phyloP scores from a whole-genome alignment of 1,140 invertebrate genomes.

The Ridgeia piscesae region DNA sequence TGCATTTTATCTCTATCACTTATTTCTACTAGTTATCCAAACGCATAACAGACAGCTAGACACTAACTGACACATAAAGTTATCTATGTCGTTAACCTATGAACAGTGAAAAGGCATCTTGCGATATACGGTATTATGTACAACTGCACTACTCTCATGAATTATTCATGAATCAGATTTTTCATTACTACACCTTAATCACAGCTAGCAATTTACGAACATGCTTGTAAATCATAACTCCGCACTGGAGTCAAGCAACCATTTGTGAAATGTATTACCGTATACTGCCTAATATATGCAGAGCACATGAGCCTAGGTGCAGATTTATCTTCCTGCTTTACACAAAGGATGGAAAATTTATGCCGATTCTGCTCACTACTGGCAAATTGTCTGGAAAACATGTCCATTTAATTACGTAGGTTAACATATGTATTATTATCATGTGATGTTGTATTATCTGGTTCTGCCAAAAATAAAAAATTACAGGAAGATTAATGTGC shows the following conservation, averaged over 20 bases:
- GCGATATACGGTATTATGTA: neutral
- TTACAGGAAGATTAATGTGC: neutral
- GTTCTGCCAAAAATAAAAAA: neutral
- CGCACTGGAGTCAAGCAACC: neutral
- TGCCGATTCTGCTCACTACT: neutral
- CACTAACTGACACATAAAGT: neutral
- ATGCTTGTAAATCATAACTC: neutral
- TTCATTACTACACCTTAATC: neutral
- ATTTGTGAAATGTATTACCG: neutral
- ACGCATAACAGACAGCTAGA: neutral
- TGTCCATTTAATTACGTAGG: neutral
- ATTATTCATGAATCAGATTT: neutral
- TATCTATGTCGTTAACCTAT: neutral
- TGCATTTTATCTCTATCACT: neutral
- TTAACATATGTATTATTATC: neutral
- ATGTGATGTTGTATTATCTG: neutral
- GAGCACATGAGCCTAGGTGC: neutral
- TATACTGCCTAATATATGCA: neutral
- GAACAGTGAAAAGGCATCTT: neutral
- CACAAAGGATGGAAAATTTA: neutral
- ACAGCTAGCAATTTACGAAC: neutral
- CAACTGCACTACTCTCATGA: neutral
- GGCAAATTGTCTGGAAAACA: neutral
- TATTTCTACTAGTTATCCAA: neutral
- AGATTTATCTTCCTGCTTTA: neutral